Evolutionary conservation across 2,797 vertebrate genomes (phyloP), one percentile per base, ranked within the genome.

Genomic region (Gallirallus australis): DNA sequence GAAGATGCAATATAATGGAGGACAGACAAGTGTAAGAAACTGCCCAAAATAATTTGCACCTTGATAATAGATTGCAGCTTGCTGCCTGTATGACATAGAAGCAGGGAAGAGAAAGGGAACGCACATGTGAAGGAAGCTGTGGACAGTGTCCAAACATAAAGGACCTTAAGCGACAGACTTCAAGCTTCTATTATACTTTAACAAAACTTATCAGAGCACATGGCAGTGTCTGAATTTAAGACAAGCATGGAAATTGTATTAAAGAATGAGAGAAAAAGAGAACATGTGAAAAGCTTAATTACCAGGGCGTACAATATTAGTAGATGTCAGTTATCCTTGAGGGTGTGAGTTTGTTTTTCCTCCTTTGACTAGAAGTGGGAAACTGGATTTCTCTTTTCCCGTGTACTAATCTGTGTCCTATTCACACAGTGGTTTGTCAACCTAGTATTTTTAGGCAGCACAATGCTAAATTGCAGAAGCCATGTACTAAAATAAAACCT

Each of bases 371-470:
- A 0, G 31, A 24, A 39, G 25, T 35, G 25, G 52, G 50, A 64
- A 60, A 35, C 15, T 28, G 13, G 13, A 6, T 27, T 57, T 33
- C 35, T 87, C 28, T 54, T 54, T 53, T 65, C 27, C 17, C 39
- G 0, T 0, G 12, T 42, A 5, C 47, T 37, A 33, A 42, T 7
- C 31, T 63, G 4, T n/a, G 82, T 25, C n/a, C 33, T 45, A 2
- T 33, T 72, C 28, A 2, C 11, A 9, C 53, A 2, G 2, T 72
- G 25, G 8, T 57, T 84, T 61, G 53, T 11, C 2, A 69, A n/a
- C 21, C 11, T 25, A 21, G 0, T 31, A 2, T 12, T 69, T 84
- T 69, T 23, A n/a, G 57, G 23, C 65, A 50, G 8, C 15, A 15
- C 24, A 52, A 0, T 21, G 39, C 18, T 48, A 12, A 89, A 18